Base-by-base conservation (phyloP, 2,888 invertebrate genomes). In the Conus canariensis region DNA sequence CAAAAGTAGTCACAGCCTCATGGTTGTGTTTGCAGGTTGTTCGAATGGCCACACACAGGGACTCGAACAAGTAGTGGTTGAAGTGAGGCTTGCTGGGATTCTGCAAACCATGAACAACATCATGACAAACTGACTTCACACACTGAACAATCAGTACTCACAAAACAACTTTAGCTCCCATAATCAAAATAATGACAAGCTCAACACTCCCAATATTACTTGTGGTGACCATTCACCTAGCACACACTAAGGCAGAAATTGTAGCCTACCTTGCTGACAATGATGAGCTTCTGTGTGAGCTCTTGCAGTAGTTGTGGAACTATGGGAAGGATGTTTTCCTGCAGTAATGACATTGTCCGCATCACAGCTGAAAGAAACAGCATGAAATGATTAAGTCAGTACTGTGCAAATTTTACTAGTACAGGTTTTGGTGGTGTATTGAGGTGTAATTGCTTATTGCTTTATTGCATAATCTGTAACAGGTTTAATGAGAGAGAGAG, bases 1-100 rank as follows among this genome's bases (percentile, higher is more conserved):
- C 99, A 97, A 99, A 99, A 0, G 98, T 98, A 16, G 97, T 97
- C 16, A 99, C 98, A 19, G 98, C 98, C 82, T 97, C 97, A 0
- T 98, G 97, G 96, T 98, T 98, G 0, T 97, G 97, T 95, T 98
- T 98, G 94, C 99, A 99, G 45, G 98, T 98, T 45, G 94, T 94
- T 86, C 95, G 94, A 64, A 97, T 96, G 60, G 96, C 95, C 10
- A 99, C 97, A 59, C 99, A 98, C 80, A 99, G 97, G 0, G 98
- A 98, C 97, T 99, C 99, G 96, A 99, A 99, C 74, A 99, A 97
- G 96, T 98, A 99, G 96, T 99, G 99, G 97, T 99, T 99, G 97
- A 99, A 99, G 96, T 99, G 98, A 0, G 99, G 99, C 94, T 99
- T 98, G 94, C 98, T 98, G 0, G 99, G 97, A 97, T 99, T 99